These are phyloP conservation scores for Helicorthomorpha holstii DNA, from an alignment of 1,140 invertebrate species.

Conservation along the genomic window DNA sequence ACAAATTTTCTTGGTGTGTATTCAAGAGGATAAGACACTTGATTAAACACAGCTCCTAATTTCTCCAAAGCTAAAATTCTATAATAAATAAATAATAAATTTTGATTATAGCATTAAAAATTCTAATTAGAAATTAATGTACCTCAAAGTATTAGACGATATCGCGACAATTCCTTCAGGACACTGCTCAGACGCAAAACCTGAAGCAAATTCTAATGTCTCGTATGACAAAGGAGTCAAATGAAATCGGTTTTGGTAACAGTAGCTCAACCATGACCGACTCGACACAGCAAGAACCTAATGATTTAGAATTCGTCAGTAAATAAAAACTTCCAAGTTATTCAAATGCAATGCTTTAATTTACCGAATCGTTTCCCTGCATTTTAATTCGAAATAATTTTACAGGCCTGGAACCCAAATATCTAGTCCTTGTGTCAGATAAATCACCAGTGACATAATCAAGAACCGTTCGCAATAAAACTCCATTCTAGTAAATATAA, in stretches of 20 bases:
- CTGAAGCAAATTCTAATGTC: conserved; percentile 90
- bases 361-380: conserved; percentile 84
- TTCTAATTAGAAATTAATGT: conserved; percentile 2
- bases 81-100: conserved; percentile 11
- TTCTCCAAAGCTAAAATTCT: conserved; percentile 94
- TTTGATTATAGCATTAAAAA: too few species aligned
- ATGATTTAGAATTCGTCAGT: conserved; percentile 8
- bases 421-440: conserved; percentile 89
- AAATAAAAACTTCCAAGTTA: not conserved
- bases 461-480: conserved; percentile 80
- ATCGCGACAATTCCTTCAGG: conserved; percentile 99
- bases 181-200: conserved; percentile 97
- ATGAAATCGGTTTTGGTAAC: conserved; percentile 91
- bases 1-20: conserved; percentile 93
- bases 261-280: conserved; percentile 94
- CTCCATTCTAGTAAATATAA: conserved; percentile 62
- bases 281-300: conserved; percentile 89
- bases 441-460: conserved; percentile 95
- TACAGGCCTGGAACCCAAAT: conserved; percentile 84
- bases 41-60: conserved; percentile 92
- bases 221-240: conserved; percentile 92
- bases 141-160: conserved; percentile 85
- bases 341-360: conserved; percentile 13
- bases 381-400: conserved; percentile 90
- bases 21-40: conserved; percentile 68